Percentiles rank a stretch among this genome's conserved stretches.
phyloP scores from a whole-genome alignment of 2,797 vertebrate species.

The Geotrypetes seraphini region DNA sequence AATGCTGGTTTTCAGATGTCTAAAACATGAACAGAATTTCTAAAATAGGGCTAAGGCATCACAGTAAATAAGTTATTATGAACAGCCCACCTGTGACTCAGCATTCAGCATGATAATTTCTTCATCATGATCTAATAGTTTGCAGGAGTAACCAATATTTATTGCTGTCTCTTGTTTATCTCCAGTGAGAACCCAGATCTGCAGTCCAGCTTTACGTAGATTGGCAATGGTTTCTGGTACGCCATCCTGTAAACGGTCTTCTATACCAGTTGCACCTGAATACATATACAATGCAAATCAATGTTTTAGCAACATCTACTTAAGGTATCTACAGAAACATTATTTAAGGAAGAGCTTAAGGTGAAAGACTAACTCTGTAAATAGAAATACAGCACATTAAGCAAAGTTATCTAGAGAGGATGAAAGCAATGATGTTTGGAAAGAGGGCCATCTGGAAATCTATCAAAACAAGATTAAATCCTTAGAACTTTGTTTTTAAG shows the following conservation, averaged over 20 bases:
- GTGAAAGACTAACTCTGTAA: background rate
- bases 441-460: no score
- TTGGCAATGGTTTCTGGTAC: conserved; percentile 87
- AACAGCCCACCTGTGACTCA: conserved; percentile 79
- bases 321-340: no score
- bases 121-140: conserved; percentile 86
- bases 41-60: no score
- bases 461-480: no score
- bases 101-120: conserved; percentile 90
- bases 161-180: conserved; percentile 97
- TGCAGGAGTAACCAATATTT: conserved; percentile 92
- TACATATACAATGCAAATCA: background rate
- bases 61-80: no score
- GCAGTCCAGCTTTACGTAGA: conserved; percentile 80
- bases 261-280: conserved; percentile 89
- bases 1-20: no score
- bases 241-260: conserved; percentile 91
- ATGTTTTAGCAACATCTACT: no score
- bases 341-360: no score
- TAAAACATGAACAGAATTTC: no score
- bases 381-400: background rate
- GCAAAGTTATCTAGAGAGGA: no score
- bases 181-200: conserved; percentile 95
- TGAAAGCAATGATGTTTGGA: no score
- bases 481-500: no score